phyloP scores from a whole-genome alignment of 2,113 vertebrate species.

The Vombatus ursinus region DNA sequence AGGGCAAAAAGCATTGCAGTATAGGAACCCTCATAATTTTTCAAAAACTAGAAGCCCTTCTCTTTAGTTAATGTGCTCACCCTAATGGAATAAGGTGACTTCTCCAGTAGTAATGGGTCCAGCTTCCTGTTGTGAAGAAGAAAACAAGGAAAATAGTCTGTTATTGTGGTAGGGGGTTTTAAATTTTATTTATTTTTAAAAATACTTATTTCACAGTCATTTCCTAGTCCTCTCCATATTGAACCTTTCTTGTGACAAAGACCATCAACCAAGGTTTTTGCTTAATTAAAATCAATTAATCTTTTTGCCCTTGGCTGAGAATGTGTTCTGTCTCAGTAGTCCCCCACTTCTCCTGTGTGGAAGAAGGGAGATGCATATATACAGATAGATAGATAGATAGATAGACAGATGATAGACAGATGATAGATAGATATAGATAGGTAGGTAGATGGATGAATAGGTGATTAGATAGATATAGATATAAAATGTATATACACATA shows the following conservation, averaged over 20 bases:
- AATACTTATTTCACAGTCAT: too few relatives aligned
- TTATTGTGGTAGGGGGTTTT: slow-evolving; percentile 26
- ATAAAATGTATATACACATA: too few relatives aligned
- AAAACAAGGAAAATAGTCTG: slow-evolving; percentile 11
- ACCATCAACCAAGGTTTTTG: too few relatives aligned
- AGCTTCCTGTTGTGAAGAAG: slow-evolving; percentile 29
- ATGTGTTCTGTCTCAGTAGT: neutral
- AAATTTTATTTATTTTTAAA: neutral
- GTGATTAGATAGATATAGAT: too few relatives aligned
- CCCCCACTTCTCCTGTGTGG: neutral
- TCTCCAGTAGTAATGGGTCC: slow-evolving; percentile 41
- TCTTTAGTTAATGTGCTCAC: slow-evolving; percentile 55
- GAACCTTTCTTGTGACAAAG: too few relatives aligned
- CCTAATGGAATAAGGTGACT: slow-evolving; percentile 60
- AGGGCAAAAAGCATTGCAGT: slow-evolving; percentile 37
- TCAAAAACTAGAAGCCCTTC: slow-evolving; percentile 47
- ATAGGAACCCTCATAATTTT: slow-evolving; percentile 39
- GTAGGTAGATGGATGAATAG: too few relatives aligned
- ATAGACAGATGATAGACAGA: too few relatives aligned
- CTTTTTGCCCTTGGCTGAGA: neutral
- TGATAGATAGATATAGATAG: too few relatives aligned
- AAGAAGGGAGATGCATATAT: neutral
- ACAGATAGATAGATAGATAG: too few relatives aligned
- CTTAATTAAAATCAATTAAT: neutral
- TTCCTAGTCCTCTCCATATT: too few relatives aligned